Evolutionary conservation across 2,888 invertebrate genomes (phyloP).

Genomic region (Drosophila paramelanica): DNA sequence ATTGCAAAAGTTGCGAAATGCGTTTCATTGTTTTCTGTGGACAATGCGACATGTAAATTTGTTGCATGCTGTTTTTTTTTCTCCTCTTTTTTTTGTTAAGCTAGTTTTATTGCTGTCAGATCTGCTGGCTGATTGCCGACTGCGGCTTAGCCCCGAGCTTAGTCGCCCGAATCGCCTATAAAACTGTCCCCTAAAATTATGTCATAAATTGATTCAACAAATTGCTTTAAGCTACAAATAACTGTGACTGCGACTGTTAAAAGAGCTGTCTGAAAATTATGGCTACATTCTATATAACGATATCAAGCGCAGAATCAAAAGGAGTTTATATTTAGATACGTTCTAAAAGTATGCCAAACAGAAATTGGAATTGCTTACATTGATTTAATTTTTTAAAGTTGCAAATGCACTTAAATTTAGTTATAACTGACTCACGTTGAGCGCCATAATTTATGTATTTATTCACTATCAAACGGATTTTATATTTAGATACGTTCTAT

Average conservation of each 20-base stretch:
- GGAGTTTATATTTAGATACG: too few relatives aligned
- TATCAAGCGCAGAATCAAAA: not conserved
- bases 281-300: not conserved
- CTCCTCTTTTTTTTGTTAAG: not conserved
- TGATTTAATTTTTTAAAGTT: too few relatives aligned
- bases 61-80: constrained; percentile 27
- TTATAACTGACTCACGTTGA: not conserved
- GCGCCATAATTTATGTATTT: constrained; percentile 1
- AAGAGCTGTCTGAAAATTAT: constrained; percentile 5
- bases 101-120: constrained; percentile 55
- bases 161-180: constrained; percentile 45
- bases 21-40: constrained; percentile 60
- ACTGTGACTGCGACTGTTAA: constrained; percentile 13
- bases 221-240: constrained; percentile 40
- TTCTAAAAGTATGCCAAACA: too few relatives aligned
- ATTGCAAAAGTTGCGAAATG: constrained; percentile 68
- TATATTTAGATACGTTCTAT: too few relatives aligned
- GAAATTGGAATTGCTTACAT: too few relatives aligned
- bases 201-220: constrained; percentile 69
- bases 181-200: constrained; percentile 67
- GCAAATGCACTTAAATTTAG: too few relatives aligned
- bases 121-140: constrained; percentile 53
- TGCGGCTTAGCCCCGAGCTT: constrained; percentile 45
- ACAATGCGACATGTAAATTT: constrained; percentile 54
- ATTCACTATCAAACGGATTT: too few relatives aligned